Evolutionary conservation across 2,888 invertebrate species (phyloP).

Genomic region (Brenthis ino): DNA sequence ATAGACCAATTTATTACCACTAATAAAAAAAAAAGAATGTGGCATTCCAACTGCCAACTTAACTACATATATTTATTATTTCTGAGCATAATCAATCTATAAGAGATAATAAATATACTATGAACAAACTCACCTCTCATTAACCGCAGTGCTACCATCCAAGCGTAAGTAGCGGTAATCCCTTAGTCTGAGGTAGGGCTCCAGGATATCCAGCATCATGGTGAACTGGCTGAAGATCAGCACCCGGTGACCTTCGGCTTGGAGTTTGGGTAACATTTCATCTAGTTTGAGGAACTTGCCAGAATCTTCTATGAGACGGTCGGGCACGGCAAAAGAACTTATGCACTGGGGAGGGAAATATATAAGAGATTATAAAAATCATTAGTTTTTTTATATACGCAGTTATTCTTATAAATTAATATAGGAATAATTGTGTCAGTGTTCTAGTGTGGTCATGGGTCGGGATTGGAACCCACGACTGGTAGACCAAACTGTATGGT

Average conservation of each 20-base stretch:
- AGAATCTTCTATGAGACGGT: conserved; percentile 88
- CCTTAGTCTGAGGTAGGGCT: conserved; percentile 91
- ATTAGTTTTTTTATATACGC: too few species aligned
- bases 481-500: too few species aligned
- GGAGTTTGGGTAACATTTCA: conserved; percentile 87
- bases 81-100: too few species aligned
- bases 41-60: too few species aligned
- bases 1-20: too few species aligned
- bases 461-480: too few species aligned
- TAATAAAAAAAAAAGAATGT: too few species aligned
- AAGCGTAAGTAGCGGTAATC: conserved; percentile 89
- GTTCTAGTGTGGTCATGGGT: too few species aligned
- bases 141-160: conserved; percentile 95
- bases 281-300: conserved; percentile 94
- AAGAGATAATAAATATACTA: too few species aligned
- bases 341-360: conserved; percentile 75
- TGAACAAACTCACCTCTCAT: conserved; percentile 81
- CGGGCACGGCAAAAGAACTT: conserved; percentile 84
- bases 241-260: conserved; percentile 89
- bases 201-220: conserved; percentile 95
- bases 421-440: too few species aligned
- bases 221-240: conserved; percentile 98
- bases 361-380: not conserved
- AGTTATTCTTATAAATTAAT: too few species aligned
- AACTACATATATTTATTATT: too few species aligned